Evolutionary conservation across 2,113 vertebrate genomes (phyloP), one percentile per base, ranked within the genome.

Genomic region (Erinaceus europaeus): DNA sequence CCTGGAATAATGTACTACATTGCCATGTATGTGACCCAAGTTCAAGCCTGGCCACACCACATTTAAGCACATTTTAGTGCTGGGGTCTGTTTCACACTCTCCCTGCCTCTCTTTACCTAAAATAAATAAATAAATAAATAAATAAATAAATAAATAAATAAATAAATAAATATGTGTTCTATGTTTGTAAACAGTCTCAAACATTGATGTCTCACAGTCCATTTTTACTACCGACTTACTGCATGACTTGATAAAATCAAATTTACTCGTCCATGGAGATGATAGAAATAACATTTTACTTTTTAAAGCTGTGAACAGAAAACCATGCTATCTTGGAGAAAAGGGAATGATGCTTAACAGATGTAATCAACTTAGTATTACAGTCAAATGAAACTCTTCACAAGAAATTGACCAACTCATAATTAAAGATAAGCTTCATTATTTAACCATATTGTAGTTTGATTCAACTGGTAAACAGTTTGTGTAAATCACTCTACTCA

Each of bases 401-500:
- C 15, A 71, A 86, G 68, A 75, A 84, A 74, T 48, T 1, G 20
- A 73, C 44, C 86, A 67, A 88, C 62, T 71, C n/a, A 8, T 21
- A 74, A 46, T 46, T 88, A 88, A 90, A 50, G 46, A 68, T 21
- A 48, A 29, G 52, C 50, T 59, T 88, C 23, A 12, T 77, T 79
- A 81, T 75, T 81, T 74, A 65, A 69, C 57, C 61, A 53, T 59
- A 11, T 79, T 85, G 67, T 85, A 91, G 88, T 94, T 88, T 94
- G 79, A 91, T 59, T 79, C 67, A 91, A 94, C 74, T 91, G 79
- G 71, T 8, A 53, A 78, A 48, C 9, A 36, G 86, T 85, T 82
- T 85, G 65, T 78, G 53, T 65, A 81, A 90, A 95, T 93, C 53
- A 61, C 71, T 75, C 6, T 91, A 38, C 92, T 89, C 92, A 89